These are phyloP conservation scores for Pleuronectes platessa DNA, from an alignment of 2,113 vertebrate genomes.

Conservation along the genomic window DNA sequence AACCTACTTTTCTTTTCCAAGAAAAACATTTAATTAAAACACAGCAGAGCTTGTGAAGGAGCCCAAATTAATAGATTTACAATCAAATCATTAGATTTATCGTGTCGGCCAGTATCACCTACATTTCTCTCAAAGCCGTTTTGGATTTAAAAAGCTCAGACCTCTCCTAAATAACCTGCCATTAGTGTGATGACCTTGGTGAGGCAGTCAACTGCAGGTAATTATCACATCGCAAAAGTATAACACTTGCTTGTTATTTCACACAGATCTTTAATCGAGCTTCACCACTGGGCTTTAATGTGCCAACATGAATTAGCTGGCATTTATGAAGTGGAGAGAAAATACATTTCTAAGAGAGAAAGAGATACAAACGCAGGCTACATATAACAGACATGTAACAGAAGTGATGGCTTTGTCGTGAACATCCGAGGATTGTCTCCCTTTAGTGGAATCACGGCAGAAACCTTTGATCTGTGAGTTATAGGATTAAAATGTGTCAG, in stretches of 20 bases:
- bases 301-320: conserved; percentile 66
- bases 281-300: conserved; percentile 57
- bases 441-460: background rate
- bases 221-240: conserved; percentile 64
- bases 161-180: conserved; percentile 7
- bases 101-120: background rate
- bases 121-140: background rate
- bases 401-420: conserved; percentile 30
- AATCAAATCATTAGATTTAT: conserved; percentile 19
- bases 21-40: conserved; percentile 12
- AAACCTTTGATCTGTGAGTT: conserved; percentile 1
- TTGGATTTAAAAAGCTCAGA: conserved; percentile 14
- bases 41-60: background rate
- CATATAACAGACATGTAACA: background rate
- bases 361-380: background rate
- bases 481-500: background rate
- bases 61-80: conserved; percentile 6
- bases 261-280: conserved; percentile 60
- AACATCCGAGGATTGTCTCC: conserved; percentile 28
- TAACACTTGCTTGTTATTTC: conserved; percentile 57
- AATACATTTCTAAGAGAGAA: conserved; percentile 36
- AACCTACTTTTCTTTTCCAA: conserved; percentile 18
- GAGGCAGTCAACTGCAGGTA: conserved; percentile 39
- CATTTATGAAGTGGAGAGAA: conserved; percentile 66
- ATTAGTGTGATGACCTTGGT: conserved; percentile 63